Evolutionary conservation across 2,113 vertebrate genomes (phyloP).

Genomic region (Paramormyrops kingsleyae): DNA sequence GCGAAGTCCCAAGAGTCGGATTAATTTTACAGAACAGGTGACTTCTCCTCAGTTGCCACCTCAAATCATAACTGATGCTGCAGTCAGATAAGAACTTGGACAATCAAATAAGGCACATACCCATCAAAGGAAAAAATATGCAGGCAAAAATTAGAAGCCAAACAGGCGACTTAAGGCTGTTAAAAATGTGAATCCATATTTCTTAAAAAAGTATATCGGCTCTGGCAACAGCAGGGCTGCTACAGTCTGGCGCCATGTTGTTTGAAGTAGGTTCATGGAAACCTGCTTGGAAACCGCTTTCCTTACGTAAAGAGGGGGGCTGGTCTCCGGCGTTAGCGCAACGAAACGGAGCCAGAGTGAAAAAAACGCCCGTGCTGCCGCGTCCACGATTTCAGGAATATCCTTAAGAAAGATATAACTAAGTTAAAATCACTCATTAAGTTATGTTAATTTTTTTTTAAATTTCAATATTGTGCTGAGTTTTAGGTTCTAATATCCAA

Average conservation of each 20-base stretch:
- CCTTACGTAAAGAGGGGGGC: slow-evolving; percentile 20
- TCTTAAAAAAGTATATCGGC: background rate
- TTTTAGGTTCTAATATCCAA: background rate
- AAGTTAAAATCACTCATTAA: background rate
- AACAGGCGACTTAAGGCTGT: background rate
- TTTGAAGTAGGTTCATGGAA: slow-evolving; percentile 46
- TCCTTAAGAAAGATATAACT: background rate
- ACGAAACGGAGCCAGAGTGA: slow-evolving; percentile 20
- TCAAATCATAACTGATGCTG: slow-evolving; percentile 12
- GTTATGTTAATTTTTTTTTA: background rate
- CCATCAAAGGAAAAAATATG: background rate
- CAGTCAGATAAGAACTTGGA: background rate
- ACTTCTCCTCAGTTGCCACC: slow-evolving; percentile 20
- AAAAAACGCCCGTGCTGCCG: slow-evolving; percentile 1
- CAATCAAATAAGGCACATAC: background rate
- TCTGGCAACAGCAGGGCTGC: slow-evolving; percentile 20
- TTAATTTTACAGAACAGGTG: slow-evolving; percentile 41
- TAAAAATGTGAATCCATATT: background rate
- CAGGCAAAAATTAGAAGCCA: background rate
- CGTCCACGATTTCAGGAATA: slow-evolving; percentile 13
- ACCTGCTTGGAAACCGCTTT: slow-evolving; percentile 46
- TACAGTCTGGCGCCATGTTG: slow-evolving; percentile 53
- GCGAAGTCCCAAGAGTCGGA: background rate
- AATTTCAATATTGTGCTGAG: background rate
- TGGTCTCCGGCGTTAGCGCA: slow-evolving; percentile 1